Evolutionary conservation across 2,797 vertebrate genomes (phyloP), one percentile per base, ranked within the genome.

Genomic region (Malurus splendens): DNA sequence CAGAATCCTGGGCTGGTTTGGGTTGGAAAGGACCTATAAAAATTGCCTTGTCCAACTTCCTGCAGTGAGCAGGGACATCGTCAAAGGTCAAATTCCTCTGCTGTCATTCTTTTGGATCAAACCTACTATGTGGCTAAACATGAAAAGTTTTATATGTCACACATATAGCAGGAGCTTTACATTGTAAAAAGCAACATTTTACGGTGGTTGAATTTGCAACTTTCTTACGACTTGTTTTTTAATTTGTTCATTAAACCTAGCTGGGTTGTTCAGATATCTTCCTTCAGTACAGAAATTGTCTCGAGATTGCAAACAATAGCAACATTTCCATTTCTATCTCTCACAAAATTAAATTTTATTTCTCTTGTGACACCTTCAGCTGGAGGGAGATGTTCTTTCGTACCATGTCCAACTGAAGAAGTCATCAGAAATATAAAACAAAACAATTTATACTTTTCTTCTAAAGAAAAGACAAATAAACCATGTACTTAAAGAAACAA

Each of bases 21-120:
- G 2, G 5, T 57, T 57, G 27, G 55, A 73, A 50, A 13, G 7
- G 19, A 54, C 10, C 6, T 19, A n/a, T 25, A 19, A 59, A 67
- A 17, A 1, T 30, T 4, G 23, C 18, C 24, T 48, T 8, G 12
- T 36, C 18, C 18, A 57, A 18, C 1, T 4, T 1, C 4, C 6
- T 86, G 51, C 42, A 72, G 13, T 18, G 25, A 61, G 7, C 27
- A 75, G 20, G 24, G 7, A 20, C 14, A 23, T 33, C 23, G 54
- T 56, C 38, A 61, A 14, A 51, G 2, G 10, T 2, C 56, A 28
- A 57, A 77, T 62, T 42, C 27, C 39, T 68, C 19, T 45, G 6
- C 18, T 32, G 10, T 5, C 16, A 20, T 68, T 42, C 15, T 68
- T 79, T 57, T 16, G 36, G 18, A 65, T 83, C 56, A 76, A 61